phyloP scores from a whole-genome alignment of 2,113 vertebrate genomes.

The Cheirogaleus medius region DNA sequence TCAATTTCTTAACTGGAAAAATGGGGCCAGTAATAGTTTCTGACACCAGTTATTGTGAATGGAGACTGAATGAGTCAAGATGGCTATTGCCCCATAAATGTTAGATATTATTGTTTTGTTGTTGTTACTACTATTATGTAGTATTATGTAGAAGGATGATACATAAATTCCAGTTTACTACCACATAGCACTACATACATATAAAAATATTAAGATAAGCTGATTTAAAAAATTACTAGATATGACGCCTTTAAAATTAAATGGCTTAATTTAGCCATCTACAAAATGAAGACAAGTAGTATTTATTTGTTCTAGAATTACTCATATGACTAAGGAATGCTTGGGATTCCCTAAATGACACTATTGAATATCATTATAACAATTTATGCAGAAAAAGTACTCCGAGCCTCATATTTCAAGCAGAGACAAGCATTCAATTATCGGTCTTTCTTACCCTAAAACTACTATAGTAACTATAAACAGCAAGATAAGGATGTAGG shows the following conservation, averaged over 20 bases:
- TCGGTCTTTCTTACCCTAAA: not conserved
- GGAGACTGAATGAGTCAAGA: not conserved
- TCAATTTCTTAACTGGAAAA: not conserved
- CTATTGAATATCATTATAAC: not conserved
- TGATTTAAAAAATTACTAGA: constrained; percentile 12
- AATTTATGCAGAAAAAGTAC: not conserved
- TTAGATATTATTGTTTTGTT: not conserved
- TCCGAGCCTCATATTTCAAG: not conserved
- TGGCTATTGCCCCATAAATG: not conserved
- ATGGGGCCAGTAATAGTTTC: not conserved
- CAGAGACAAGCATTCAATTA: not conserved
- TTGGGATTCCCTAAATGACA: not conserved
- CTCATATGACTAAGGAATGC: not conserved
- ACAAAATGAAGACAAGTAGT: constrained; percentile 38
- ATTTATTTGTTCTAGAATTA: constrained; percentile 2
- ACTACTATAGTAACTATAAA: not conserved
- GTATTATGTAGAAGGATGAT: not conserved
- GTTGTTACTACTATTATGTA: not conserved
- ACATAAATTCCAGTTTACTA: not conserved
- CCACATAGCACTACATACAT: not conserved
- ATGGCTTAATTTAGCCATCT: not conserved
- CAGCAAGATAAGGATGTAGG: not conserved
- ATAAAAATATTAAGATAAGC: not conserved
- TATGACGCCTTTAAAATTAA: not conserved
- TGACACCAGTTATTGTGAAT: not conserved